Conservation (phyloP, 2,113 vertebrate genomes). For the Elachura formosa region DNA sequence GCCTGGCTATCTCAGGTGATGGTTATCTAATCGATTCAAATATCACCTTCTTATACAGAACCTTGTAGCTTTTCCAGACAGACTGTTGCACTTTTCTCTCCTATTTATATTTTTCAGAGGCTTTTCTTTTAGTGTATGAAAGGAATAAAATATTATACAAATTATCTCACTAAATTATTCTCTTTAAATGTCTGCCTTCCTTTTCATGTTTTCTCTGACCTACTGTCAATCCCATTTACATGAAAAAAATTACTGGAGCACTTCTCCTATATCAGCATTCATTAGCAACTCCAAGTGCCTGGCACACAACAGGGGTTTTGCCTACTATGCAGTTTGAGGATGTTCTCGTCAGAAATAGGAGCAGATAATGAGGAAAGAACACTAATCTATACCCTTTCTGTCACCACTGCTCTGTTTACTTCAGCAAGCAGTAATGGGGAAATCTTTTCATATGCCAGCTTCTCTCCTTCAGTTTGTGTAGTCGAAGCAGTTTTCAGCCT, state of each 20-base stretch:
- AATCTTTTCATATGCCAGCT: neutral
- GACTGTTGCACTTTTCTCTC: neutral
- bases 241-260: conserved; percentile 24
- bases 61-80: neutral
- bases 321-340: conserved; percentile 37
- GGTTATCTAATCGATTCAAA: neutral
- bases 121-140: conserved; percentile 17
- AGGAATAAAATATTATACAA: conserved; percentile 41
- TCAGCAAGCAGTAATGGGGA: neutral
- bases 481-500: neutral
- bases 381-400: neutral
- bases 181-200: conserved; percentile 21
- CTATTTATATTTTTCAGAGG: conserved; percentile 22
- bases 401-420: conserved; percentile 4
- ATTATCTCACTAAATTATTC: conserved; percentile 53
- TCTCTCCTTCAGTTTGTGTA: neutral
- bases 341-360: neutral
- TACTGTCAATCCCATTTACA: conserved; percentile 34
- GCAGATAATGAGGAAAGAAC: conserved; percentile 41
- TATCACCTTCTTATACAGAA: neutral
- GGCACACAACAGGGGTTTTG: conserved; percentile 41
- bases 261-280: conserved; percentile 46
- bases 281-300: conserved; percentile 28
- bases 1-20: neutral
- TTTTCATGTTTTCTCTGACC: conserved; percentile 54